A percentile compares a stretch with the other conserved stretches of the same genome.
These are phyloP conservation scores for Stegodyphus mimosarum DNA, from an alignment of 1,140 invertebrate genomes.

Conservation along the genomic window DNA sequence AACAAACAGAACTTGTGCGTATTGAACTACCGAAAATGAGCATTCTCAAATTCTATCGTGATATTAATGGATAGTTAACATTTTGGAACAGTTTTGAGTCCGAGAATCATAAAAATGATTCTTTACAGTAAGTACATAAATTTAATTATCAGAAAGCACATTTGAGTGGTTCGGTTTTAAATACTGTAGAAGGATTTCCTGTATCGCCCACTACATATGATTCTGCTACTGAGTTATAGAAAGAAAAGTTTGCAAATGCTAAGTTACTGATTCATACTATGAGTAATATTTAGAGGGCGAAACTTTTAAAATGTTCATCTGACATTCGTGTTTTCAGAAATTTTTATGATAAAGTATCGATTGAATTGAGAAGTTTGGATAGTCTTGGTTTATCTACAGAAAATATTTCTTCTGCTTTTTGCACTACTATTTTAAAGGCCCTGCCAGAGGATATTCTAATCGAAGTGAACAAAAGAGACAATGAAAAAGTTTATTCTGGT, in stretches of 20 bases:
- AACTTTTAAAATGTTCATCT: background rate
- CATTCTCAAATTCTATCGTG: background rate
- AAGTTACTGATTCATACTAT: constrained; percentile 17
- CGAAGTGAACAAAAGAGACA: constrained; percentile 3
- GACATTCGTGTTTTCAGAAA: background rate
- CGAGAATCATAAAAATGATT: constrained; percentile 14
- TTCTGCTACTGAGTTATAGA: constrained; percentile 7
- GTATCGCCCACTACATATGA: background rate
- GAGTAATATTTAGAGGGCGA: background rate
- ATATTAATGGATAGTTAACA: background rate
- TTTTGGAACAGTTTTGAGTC: constrained; percentile 16
- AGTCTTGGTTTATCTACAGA: background rate
- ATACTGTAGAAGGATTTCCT: background rate
- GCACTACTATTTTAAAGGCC: background rate
- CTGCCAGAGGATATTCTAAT: background rate
- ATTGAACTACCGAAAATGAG: background rate
- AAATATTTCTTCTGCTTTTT: background rate
- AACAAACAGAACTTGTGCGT: no score
- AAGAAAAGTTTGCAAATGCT: background rate
- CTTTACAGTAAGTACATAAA: background rate
- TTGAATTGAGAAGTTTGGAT: constrained; percentile 14
- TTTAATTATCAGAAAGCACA: constrained; percentile 9
- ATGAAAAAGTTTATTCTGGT: background rate
- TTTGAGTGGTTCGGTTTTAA: background rate
- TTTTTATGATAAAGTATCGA: constrained; percentile 6